These are phyloP conservation scores for Drosophila vallismaia DNA, from an alignment of 2,888 invertebrate species.

Conservation along the genomic window DNA sequence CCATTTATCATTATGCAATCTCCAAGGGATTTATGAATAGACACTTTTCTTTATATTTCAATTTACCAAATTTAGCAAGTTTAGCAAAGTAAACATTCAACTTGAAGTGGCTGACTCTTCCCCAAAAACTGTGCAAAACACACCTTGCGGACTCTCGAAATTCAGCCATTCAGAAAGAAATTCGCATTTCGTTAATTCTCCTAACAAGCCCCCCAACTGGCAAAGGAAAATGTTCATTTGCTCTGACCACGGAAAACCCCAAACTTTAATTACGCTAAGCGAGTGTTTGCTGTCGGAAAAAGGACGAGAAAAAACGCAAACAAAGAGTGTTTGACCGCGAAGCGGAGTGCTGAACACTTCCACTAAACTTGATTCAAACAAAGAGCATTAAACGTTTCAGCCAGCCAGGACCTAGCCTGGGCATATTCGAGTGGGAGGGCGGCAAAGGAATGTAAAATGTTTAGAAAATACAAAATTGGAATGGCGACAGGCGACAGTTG, in stretches of 20 bases:
- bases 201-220: conserved; percentile 12
- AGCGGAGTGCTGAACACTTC: conserved; percentile 42
- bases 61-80: background rate
- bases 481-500: conserved; percentile 45
- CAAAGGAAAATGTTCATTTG: conserved; percentile 30
- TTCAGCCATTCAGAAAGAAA: conserved; percentile 11
- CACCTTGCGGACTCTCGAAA: conserved; percentile 8
- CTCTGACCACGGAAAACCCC: conserved; percentile 21
- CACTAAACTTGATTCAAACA: conserved; percentile 70
- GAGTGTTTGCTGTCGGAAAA: conserved; percentile 48
- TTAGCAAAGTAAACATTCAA: background rate
- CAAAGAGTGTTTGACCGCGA: conserved; percentile 43
- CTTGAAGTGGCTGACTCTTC: background rate
- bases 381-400: conserved; percentile 58
- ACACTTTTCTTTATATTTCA: conserved; percentile 2
- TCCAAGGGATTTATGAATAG: conserved; percentile 13
- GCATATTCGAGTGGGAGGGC: background rate
- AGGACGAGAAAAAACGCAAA: conserved; percentile 47
- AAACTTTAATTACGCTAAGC: conserved; percentile 70
- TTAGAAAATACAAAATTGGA: conserved; percentile 61
- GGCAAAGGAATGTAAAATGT: conserved; percentile 54
- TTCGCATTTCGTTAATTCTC: conserved; percentile 26
- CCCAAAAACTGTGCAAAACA: background rate
- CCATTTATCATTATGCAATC: conserved; percentile 51
- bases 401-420: conserved; percentile 12